Percentiles rank a stretch among this genome's conserved stretches.
These are phyloP conservation scores for Pseudopleuronectes americanus DNA, from an alignment of 2,797 vertebrate species.

Conservation along the genomic window DNA sequence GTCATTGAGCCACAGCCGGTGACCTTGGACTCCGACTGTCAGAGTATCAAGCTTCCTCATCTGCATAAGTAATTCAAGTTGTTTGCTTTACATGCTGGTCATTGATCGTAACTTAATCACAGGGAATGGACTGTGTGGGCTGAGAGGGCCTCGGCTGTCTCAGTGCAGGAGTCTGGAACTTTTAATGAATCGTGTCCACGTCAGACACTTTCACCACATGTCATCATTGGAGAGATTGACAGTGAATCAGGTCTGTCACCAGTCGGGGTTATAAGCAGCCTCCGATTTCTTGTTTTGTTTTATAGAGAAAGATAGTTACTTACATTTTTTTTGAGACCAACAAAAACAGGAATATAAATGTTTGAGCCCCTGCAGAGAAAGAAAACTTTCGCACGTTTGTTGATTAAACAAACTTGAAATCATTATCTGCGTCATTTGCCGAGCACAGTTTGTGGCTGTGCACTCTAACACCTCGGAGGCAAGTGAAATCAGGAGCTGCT, in stretches of 20 bases:
- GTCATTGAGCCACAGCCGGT: slow-evolving; percentile 14
- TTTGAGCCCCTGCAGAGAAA: too few relatives aligned
- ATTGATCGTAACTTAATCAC: slow-evolving; percentile 72
- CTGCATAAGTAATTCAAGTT: slow-evolving; percentile 78
- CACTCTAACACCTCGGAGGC: slow-evolving; percentile 44
- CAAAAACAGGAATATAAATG: too few relatives aligned
- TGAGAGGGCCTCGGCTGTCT: slow-evolving; percentile 39
- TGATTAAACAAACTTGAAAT: background rate
- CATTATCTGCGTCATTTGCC: slow-evolving; percentile 21
- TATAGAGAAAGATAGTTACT: too few relatives aligned
- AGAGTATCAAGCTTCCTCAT: slow-evolving; percentile 65
- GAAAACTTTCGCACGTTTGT: too few relatives aligned
- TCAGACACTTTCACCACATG: slow-evolving; percentile 4
- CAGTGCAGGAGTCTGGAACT: slow-evolving; percentile 13
- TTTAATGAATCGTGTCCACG: slow-evolving; percentile 24
- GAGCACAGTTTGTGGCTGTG: slow-evolving; percentile 25
- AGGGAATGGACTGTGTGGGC: slow-evolving; percentile 30
- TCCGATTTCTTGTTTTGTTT: too few relatives aligned
- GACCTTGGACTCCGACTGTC: slow-evolving; percentile 68
- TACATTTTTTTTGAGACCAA: too few relatives aligned
- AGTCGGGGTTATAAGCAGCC: background rate
- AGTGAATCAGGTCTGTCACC: too few relatives aligned
- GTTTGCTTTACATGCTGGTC: slow-evolving; percentile 56
- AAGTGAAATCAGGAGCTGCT: slow-evolving; percentile 58
- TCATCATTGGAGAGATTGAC: background rate